A percentile compares a stretch with the other conserved stretches of the same genome.
Conservation (phyloP, 1,140 invertebrate genomes). For the Ips nitidus region DNA sequence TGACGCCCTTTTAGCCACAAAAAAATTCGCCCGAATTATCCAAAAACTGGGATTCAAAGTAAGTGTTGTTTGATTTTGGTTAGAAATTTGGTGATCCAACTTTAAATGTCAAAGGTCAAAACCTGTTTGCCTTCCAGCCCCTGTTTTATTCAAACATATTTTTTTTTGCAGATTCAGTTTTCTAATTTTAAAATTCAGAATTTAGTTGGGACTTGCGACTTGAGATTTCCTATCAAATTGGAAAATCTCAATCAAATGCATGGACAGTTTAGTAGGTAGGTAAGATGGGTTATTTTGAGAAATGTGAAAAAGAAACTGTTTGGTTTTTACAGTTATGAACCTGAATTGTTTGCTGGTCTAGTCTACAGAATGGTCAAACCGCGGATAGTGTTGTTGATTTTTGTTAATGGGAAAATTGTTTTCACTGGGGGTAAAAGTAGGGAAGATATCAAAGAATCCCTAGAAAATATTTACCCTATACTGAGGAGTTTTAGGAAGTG, state of each 20-base stretch:
- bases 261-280: slow-evolving; percentile 87
- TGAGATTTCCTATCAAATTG: slow-evolving; percentile 95
- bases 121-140: too few relatives aligned
- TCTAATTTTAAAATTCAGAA: slow-evolving; percentile 98
- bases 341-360: slow-evolving; percentile 95
- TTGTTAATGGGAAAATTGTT: slow-evolving; percentile 99
- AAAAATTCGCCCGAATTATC: slow-evolving; percentile 97
- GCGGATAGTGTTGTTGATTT: slow-evolving; percentile 96
- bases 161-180: slow-evolving; percentile 78
- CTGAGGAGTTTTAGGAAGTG: slow-evolving; percentile 96
- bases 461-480: slow-evolving; percentile 99
- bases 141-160: too few relatives aligned
- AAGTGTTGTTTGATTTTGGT: slow-evolving; percentile 48
- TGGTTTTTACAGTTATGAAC: slow-evolving; percentile 91
- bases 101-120: slow-evolving; percentile 1
- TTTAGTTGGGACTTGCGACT: slow-evolving; percentile 97
- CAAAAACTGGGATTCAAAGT: slow-evolving; percentile 97
- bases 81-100: background rate
- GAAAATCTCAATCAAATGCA: slow-evolving; percentile 94
- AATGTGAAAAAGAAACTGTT: background rate
- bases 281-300: background rate
- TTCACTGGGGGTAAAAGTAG: slow-evolving; percentile 97
- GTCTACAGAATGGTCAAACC: slow-evolving; percentile 99
- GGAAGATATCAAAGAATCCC: slow-evolving; percentile 98
- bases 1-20: slow-evolving; percentile 87